Percentiles rank a stretch among this genome's conserved stretches.
Evolutionary conservation across 2,888 invertebrate genomes (phyloP).

Genomic region (Limnephilus auricula): DNA sequence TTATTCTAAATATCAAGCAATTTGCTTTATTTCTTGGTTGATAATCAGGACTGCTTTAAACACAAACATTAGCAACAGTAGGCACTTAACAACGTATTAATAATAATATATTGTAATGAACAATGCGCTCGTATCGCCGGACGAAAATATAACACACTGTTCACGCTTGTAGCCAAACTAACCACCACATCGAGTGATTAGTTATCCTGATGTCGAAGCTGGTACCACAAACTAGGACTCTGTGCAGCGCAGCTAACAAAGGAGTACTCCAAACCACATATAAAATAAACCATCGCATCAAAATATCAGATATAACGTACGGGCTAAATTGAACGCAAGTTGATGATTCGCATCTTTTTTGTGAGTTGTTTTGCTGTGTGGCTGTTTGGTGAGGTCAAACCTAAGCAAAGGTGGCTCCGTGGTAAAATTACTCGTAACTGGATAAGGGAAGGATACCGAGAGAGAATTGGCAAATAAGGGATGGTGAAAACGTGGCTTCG

Average conservation of each 20-base stretch:
- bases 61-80: not conserved
- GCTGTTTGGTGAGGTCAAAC: not conserved
- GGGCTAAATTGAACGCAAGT: not conserved
- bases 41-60: not conserved
- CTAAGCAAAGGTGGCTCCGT: not conserved
- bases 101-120: not conserved
- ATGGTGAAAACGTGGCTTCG: conserved; percentile 40
- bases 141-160: conserved; percentile 12
- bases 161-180: conserved; percentile 3
- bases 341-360: not conserved
- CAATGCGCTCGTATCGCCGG: not conserved
- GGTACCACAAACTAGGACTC: conserved; percentile 5
- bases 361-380: not conserved
- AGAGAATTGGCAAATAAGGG: conserved; percentile 49
- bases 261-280: not conserved
- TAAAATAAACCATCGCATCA: not conserved
- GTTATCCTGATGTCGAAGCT: conserved; percentile 26
- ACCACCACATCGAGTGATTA: conserved; percentile 37
- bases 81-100: not conserved
- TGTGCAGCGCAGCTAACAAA: not conserved
- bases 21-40: not conserved
- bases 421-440: conserved; percentile 2
- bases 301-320: not conserved
- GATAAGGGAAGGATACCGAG: not conserved
- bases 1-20: not conserved